A percentile compares a stretch with the other conserved stretches of the same genome.
Conservation (phyloP, 2,888 invertebrate genomes). For the Calliopum simillimum region DNA sequence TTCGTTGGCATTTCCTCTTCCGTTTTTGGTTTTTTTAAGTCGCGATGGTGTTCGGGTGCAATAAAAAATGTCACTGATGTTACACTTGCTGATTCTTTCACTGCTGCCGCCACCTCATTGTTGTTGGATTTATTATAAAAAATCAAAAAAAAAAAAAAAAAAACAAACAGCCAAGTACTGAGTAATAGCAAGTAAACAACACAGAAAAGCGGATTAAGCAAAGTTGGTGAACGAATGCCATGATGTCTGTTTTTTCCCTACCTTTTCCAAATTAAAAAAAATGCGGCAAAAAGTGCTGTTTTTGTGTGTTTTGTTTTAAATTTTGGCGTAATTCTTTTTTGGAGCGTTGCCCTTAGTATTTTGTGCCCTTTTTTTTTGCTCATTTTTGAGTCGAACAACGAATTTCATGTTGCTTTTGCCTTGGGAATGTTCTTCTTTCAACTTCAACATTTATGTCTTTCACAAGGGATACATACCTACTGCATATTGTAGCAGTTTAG, state of each 20-base stretch:
- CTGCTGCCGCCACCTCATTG: background rate
- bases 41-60: background rate
- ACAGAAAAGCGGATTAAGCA: conserved; percentile 7
- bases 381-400: background rate
- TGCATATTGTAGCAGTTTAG: no score
- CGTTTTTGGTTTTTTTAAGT: conserved; percentile 34
- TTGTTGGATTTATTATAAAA: conserved; percentile 20
- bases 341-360: conserved; percentile 24
- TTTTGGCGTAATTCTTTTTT: background rate
- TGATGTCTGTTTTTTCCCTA: background rate
- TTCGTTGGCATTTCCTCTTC: conserved; percentile 46
- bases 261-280: background rate
- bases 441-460: conserved; percentile 2
- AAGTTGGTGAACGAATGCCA: background rate
- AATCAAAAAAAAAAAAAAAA: conserved; percentile 13
- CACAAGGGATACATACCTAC: background rate
- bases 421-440: background rate
- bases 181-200: background rate
- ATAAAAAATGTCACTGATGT: background rate
- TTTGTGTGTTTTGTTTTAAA: background rate
- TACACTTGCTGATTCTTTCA: background rate
- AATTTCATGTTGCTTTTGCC: background rate
- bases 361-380: background rate
- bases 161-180: background rate
- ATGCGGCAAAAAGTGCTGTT: conserved; percentile 14